Conservation (phyloP, 2,797 vertebrate species). For the Ceyx erithaca region DNA sequence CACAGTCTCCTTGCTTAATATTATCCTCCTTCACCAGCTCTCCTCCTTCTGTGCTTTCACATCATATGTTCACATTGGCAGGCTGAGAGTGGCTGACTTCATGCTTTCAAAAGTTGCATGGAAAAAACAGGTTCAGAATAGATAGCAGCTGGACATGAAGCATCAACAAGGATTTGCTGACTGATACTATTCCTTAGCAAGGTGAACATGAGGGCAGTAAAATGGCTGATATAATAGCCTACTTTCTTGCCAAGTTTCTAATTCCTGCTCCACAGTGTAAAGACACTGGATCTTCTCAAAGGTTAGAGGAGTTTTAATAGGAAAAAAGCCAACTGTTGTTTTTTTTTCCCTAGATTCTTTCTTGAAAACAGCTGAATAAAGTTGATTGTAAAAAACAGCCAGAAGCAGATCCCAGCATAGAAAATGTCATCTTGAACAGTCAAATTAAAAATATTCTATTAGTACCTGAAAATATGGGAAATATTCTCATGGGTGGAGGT, state of each 20-base stretch:
- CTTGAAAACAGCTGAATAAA: constrained; percentile 16
- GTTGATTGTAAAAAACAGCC: background rate
- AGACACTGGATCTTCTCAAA: background rate
- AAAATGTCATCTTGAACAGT: constrained; percentile 6
- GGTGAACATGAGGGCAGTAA: background rate
- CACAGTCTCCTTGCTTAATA: background rate
- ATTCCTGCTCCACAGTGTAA: background rate
- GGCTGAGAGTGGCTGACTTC: background rate
- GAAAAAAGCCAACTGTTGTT: background rate
- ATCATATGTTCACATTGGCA: fast-evolving
- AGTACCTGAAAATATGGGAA: constrained; percentile 16
- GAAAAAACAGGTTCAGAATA: background rate
- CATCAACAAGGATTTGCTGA: background rate
- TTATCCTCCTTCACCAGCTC: background rate
- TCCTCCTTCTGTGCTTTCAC: background rate
- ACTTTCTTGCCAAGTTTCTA: background rate
- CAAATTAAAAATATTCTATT: constrained; percentile 33
- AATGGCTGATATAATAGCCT: background rate
- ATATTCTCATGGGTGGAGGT: background rate
- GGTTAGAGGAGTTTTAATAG: background rate
- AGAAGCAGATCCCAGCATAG: background rate
- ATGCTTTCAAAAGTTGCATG: background rate
- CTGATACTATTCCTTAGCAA: background rate
- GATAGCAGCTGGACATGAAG: background rate
- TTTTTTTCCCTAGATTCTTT: background rate